Percentiles rank a stretch among this genome's conserved stretches.
Evolutionary conservation across 1,140 invertebrate genomes (phyloP).

Genomic region (Chelonus insularis): DNA sequence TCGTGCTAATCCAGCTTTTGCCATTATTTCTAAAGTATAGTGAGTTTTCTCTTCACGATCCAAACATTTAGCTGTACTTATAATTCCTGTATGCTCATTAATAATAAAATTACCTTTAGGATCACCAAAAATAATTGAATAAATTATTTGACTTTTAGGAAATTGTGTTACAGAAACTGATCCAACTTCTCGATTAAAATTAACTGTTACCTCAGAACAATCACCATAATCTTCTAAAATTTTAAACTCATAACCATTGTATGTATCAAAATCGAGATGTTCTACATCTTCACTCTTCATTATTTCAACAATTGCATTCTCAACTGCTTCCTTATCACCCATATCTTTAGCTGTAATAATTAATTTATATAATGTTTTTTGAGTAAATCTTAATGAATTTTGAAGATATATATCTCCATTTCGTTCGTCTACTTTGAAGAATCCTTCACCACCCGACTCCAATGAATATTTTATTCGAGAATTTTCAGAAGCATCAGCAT

Average conservation of each 20-base stretch:
- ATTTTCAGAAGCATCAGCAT: slow-evolving; percentile 83
- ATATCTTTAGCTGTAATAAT: slow-evolving; percentile 78
- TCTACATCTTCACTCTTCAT: slow-evolving; percentile 72
- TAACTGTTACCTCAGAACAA: slow-evolving; percentile 59
- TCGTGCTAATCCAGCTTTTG: slow-evolving; percentile 68
- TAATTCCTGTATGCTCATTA: slow-evolving; percentile 75
- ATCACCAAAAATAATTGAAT: slow-evolving; percentile 85
- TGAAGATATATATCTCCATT: slow-evolving; percentile 74
- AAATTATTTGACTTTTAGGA: slow-evolving; percentile 64
- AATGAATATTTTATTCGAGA: slow-evolving; percentile 76
- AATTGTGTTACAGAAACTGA: slow-evolving; percentile 67
- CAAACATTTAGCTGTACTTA: slow-evolving; percentile 77
- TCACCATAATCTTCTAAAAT: slow-evolving; percentile 79
- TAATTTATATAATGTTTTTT: slow-evolving; percentile 72
- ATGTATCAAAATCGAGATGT: slow-evolving; percentile 72
- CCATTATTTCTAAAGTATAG: slow-evolving; percentile 79
- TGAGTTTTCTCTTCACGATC: slow-evolving; percentile 80
- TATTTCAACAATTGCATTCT: slow-evolving; percentile 82
- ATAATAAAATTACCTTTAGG: slow-evolving; percentile 77
- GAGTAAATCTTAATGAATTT: slow-evolving; percentile 64
- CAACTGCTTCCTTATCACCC: slow-evolving; percentile 69
- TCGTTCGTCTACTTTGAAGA: slow-evolving; percentile 76
- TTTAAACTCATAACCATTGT: slow-evolving; percentile 77
- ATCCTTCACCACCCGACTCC: slow-evolving; percentile 74
- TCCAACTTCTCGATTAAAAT: slow-evolving; percentile 72